phyloP scores from a whole-genome alignment of 2,797 vertebrate species.

The Silurus lanzhouensis region DNA sequence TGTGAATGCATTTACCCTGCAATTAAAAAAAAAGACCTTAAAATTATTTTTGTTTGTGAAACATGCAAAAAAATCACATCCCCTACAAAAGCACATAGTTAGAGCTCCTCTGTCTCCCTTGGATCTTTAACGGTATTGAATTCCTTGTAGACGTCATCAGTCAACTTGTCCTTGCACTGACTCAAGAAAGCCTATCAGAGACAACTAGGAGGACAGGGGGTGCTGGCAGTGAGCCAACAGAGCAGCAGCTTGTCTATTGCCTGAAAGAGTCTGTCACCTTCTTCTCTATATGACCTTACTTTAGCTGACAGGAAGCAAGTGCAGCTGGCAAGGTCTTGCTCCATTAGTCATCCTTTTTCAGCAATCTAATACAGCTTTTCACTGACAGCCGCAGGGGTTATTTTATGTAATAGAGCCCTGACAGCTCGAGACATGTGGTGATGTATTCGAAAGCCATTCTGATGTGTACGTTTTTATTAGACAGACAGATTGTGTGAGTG shows the following conservation, averaged over 20 bases:
- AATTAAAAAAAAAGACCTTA: neutral
- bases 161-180: conserved; percentile 31
- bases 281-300: conserved; percentile 40
- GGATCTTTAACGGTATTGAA: conserved; percentile 22
- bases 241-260: conserved; percentile 33
- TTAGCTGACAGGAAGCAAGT: conserved; percentile 47
- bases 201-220: conserved; percentile 23
- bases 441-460: conserved; percentile 2
- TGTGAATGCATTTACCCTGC: neutral
- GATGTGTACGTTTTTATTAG: conserved; percentile 7
- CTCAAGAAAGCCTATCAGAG: neutral
- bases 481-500: conserved; percentile 2
- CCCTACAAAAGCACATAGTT: neutral
- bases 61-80: neutral
- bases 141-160: conserved; percentile 23
- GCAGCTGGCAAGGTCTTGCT: conserved; percentile 41
- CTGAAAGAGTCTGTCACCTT: conserved; percentile 39
- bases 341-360: conserved; percentile 41
- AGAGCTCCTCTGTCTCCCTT: neutral
- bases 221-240: conserved; percentile 34
- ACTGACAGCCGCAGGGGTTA: conserved; percentile 17
- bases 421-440: conserved; percentile 6
- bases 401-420: conserved; percentile 30
- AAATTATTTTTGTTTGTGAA: neutral
- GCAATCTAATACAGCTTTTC: conserved; percentile 33